Evolutionary conservation across 92 coral and sea anemone genomes (phyloP).

Genomic region (Montipora capitata): DNA sequence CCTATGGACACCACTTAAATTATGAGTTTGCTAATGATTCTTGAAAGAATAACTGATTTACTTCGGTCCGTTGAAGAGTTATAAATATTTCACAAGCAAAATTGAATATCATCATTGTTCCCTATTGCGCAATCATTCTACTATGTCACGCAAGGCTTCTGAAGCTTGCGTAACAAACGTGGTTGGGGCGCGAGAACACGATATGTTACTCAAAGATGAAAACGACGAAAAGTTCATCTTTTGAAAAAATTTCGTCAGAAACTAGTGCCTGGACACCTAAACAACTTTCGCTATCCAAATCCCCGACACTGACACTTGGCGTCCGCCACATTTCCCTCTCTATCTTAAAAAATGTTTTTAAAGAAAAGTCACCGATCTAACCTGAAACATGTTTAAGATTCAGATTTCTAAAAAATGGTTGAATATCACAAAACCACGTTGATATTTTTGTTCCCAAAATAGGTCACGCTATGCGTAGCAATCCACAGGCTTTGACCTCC

Average conservation of each 20-base stretch:
- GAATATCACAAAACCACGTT: no score
- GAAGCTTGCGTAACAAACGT: background rate
- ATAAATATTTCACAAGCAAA: conserved; percentile 17
- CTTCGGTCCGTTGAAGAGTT: conserved; percentile 45
- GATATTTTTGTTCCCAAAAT: no score
- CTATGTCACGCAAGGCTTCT: conserved; percentile 3
- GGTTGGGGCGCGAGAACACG: background rate
- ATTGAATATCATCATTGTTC: background rate
- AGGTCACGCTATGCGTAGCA: no score
- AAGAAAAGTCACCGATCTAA: no score
- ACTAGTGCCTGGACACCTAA: background rate
- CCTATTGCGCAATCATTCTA: background rate
- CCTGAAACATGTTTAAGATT: no score
- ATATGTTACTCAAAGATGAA: background rate
- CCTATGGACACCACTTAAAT: conserved; percentile 56
- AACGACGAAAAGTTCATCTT: conserved; percentile 18
- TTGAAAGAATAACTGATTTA: conserved; percentile 40
- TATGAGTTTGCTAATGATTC: conserved; percentile 28
- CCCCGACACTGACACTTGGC: no score
- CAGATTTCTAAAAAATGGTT: no score
- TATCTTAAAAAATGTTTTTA: no score
- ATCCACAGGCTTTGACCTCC: no score
- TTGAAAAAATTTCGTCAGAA: conserved; percentile 1
- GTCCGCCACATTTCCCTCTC: no score
- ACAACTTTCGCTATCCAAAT: background rate